A percentile compares a stretch with the other conserved stretches of the same genome.
Evolutionary conservation across 1,140 invertebrate species (phyloP).

Genomic region (Grapholita molesta): DNA sequence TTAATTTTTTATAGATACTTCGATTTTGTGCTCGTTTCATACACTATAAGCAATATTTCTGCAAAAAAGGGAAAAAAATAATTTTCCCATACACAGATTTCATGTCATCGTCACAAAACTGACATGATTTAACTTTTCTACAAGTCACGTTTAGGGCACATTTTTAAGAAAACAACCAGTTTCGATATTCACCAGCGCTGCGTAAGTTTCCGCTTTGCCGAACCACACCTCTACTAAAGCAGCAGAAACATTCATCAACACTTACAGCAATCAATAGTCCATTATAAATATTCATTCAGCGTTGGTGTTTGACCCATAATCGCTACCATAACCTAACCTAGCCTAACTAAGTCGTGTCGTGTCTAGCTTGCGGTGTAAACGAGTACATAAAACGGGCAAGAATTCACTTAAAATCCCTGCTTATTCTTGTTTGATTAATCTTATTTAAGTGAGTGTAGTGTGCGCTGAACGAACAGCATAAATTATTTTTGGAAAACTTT

Average conservation of each 20-base stretch:
- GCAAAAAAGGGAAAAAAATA: too few relatives aligned
- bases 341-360: conserved; percentile 18
- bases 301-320: conserved; percentile 20
- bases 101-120: too few relatives aligned
- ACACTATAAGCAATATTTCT: too few relatives aligned
- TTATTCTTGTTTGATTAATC: conserved; percentile 50
- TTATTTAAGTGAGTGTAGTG: conserved; percentile 38
- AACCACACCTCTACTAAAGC: background rate
- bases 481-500: conserved; percentile 61
- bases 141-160: too few relatives aligned
- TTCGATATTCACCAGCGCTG: too few relatives aligned
- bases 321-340: conserved; percentile 18
- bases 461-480: conserved; percentile 40
- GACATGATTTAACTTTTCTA: too few relatives aligned
- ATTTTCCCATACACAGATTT: too few relatives aligned
- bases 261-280: background rate
- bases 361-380: conserved; percentile 21
- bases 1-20: too few relatives aligned
- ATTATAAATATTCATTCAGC: background rate
- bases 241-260: conserved; percentile 2
- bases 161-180: too few relatives aligned
- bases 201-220: background rate
- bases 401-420: conserved; percentile 57
- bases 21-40: too few relatives aligned
- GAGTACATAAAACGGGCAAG: conserved; percentile 32